Base-by-base conservation (phyloP, 2,888 invertebrate species). In the Rhynchonema sp. region DNA sequence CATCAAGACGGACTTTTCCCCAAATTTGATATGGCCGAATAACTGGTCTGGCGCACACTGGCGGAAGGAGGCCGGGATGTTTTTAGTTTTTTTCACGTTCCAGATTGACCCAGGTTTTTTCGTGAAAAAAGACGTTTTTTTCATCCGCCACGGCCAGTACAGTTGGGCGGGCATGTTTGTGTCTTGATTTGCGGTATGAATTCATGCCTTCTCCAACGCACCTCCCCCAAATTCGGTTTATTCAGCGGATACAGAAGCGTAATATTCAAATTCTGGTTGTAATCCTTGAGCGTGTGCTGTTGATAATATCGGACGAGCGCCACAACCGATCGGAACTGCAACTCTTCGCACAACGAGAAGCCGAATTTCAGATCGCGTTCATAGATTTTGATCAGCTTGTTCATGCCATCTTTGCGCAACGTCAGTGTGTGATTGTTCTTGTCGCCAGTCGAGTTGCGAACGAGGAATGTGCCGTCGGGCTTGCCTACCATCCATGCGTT, bases 391-490 rank as follows among this genome's bases (percentile, higher is more conserved):
- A 94, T 91, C 60, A 94, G 79, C 76, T 92, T 94, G 55, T 56
- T 61, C 6, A 53, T 27, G 46, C 59, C 59, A n/a, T 61, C 61
- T 38, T 59, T 59, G 28, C 88, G 81, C 53, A 96, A 80, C 9
- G 94, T 94, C 62, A 94, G 76, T 28, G 94, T 94, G 74, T 89
- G 94, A 74, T 94, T 92, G 49, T 86, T 89, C 30, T 61, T 62
- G 46, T 23, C 17, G 64, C 85, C 87, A 22, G 90, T 87, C 26
- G 94, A 90, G 77, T 94, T 88, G 22, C 94, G 83, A 53, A 94
- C 91, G 66, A 94, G 79, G 75, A 91, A 94, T 58, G 92, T 90
- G 25, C 94, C 94, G 76, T 94, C 94, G 56, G 86, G 84, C 46
- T 38, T 26, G 59, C 23, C 59, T n/a, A 30, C 17, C 59, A 61